Evolutionary conservation across 2,113 vertebrate genomes (phyloP).

Genomic region (Turnix velox): DNA sequence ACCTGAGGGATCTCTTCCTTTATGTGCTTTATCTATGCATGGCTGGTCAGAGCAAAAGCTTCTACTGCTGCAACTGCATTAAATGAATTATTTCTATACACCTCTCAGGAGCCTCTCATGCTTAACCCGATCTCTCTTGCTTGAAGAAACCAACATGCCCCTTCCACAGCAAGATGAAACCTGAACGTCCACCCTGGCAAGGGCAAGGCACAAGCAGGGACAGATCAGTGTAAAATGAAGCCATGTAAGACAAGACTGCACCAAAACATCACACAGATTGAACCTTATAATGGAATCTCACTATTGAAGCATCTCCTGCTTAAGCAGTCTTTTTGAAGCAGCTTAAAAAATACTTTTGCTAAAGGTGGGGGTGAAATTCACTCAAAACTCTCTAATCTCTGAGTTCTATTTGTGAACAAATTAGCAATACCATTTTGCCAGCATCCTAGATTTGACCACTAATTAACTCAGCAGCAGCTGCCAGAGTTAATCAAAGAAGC

Average conservation of each 20-base stretch:
- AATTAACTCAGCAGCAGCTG: conserved; percentile 62
- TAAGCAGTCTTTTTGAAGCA: background rate
- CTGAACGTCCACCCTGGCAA: background rate
- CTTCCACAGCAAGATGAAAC: background rate
- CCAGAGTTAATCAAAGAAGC: conserved; percentile 48
- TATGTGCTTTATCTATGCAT: background rate
- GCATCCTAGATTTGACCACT: background rate
- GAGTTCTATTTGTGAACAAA: background rate
- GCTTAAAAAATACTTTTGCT: background rate
- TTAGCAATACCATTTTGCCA: background rate
- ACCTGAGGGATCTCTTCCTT: background rate
- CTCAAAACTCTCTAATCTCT: background rate
- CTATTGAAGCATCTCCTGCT: background rate
- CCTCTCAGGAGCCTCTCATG: background rate
- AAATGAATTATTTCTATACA: background rate
- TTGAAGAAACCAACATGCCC: background rate
- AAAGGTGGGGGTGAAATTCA: background rate
- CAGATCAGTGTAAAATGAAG: background rate
- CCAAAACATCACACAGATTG: background rate
- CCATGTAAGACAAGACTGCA: background rate
- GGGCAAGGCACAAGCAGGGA: background rate
- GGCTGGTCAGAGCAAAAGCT: background rate
- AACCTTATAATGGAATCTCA: background rate
- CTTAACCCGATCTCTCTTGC: background rate
- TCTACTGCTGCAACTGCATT: background rate